phyloP scores from a whole-genome alignment of 2,888 invertebrate species.

The Aromia moschata region DNA sequence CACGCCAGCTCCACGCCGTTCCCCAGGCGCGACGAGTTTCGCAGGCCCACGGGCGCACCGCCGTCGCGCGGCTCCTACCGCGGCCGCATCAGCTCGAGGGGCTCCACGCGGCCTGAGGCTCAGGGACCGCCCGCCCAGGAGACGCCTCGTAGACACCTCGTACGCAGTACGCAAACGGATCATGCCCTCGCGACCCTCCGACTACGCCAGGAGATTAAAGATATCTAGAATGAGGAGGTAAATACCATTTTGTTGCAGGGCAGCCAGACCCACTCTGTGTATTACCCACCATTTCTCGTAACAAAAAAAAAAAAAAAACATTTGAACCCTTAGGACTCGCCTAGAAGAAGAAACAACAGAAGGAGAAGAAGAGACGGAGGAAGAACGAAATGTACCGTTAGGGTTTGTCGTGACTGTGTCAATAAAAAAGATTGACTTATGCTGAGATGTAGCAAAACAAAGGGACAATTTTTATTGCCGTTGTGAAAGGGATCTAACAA shows the following conservation, averaged over 20 bases:
- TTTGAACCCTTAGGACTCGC: too few species aligned
- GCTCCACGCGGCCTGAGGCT: conserved; percentile 62
- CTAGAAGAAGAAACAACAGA: too few species aligned
- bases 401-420: too few species aligned
- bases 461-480: too few species aligned
- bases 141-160: conserved; percentile 68
- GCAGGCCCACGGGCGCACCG: conserved; percentile 56
- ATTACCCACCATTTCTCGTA: too few species aligned
- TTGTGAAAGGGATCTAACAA: too few species aligned
- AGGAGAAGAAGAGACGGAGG: too few species aligned
- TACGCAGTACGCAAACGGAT: conserved; percentile 68
- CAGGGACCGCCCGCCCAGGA: conserved; percentile 66
- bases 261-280: conserved; percentile 11
- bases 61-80: conserved; percentile 56
- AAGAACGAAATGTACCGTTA: too few species aligned
- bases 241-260: conserved; percentile 48
- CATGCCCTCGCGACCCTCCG: conserved; percentile 54
- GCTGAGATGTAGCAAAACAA: too few species aligned
- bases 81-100: conserved; percentile 61
- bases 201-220: conserved; percentile 61
- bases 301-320: too few species aligned
- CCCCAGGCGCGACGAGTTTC: conserved; percentile 58
- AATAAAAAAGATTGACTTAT: too few species aligned
- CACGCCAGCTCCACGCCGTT: conserved; percentile 52
- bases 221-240: conserved; percentile 64